These are phyloP conservation scores for Pao palembangensis DNA, from an alignment of 2,113 vertebrate species.

Conservation along the genomic window DNA sequence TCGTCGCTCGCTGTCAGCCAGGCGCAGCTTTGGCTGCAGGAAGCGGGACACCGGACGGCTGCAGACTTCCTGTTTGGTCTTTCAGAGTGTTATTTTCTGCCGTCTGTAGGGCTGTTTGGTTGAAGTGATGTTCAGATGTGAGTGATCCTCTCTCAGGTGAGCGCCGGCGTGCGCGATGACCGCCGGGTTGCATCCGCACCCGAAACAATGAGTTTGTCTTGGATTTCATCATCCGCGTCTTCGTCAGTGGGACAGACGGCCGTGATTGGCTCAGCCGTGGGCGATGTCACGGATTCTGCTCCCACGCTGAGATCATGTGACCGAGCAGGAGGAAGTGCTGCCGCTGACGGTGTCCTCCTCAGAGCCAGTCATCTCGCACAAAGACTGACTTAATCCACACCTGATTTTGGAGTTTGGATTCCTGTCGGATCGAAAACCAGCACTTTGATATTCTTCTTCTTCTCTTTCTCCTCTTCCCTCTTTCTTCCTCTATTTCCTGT, in stretches of 20 bases:
- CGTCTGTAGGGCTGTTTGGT: neutral
- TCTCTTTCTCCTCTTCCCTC: neutral
- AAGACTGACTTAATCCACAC: neutral
- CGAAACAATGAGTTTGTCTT: neutral
- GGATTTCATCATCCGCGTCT: neutral
- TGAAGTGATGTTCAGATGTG: conserved; percentile 1
- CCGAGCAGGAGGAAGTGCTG: conserved; percentile 7
- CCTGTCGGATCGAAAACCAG: neutral
- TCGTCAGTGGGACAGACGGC: neutral
- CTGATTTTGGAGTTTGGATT: neutral
- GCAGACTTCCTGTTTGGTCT: too few relatives aligned
- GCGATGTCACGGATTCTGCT: conserved; percentile 44
- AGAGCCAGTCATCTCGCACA: neutral
- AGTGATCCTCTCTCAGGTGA: neutral
- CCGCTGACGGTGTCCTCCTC: conserved; percentile 11
- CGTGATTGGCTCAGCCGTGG: conserved; percentile 50
- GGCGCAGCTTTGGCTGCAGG: neutral
- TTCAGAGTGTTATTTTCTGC: too few relatives aligned
- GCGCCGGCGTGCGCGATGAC: too few relatives aligned
- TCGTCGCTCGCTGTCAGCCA: too few relatives aligned
- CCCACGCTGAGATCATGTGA: conserved; percentile 12
- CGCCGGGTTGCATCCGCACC: too few relatives aligned
- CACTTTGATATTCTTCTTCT: too few relatives aligned
- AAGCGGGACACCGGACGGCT: too few relatives aligned
- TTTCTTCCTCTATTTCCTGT: neutral